Conservation (phyloP, 2,113 vertebrate species). For the Copsychus sechellarum region DNA sequence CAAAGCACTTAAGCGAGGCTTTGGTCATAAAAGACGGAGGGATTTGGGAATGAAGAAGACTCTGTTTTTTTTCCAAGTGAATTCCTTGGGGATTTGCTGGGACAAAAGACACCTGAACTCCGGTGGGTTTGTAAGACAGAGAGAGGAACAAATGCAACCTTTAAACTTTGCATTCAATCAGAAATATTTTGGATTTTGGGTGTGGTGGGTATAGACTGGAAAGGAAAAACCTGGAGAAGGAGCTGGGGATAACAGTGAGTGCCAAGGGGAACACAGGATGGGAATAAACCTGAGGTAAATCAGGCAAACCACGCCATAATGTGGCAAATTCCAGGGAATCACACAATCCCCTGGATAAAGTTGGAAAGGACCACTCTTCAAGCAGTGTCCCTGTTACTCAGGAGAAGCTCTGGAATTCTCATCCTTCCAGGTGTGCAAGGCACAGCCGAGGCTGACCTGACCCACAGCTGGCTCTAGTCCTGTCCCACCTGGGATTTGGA, state of each 20-base stretch:
- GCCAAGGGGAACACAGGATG: neutral
- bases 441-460: neutral
- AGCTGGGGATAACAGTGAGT: rapidly evolving
- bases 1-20: neutral
- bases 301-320: neutral
- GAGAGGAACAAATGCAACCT: neutral
- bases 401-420: neutral
- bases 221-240: neutral
- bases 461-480: neutral
- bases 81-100: neutral
- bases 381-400: neutral
- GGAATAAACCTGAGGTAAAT: neutral
- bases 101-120: neutral
- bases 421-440: neutral
- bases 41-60: neutral
- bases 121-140: neutral
- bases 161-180: neutral
- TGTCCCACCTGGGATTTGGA: neutral
- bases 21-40: neutral
- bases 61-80: neutral
- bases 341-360: too few species aligned
- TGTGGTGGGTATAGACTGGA: rapidly evolving
- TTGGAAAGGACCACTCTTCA: rapidly evolving
- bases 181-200: neutral
- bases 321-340: neutral